phyloP scores from a whole-genome alignment of 35 echinoderm and acorn worm genomes.

The Hemicentrotus pulcherrimus region DNA sequence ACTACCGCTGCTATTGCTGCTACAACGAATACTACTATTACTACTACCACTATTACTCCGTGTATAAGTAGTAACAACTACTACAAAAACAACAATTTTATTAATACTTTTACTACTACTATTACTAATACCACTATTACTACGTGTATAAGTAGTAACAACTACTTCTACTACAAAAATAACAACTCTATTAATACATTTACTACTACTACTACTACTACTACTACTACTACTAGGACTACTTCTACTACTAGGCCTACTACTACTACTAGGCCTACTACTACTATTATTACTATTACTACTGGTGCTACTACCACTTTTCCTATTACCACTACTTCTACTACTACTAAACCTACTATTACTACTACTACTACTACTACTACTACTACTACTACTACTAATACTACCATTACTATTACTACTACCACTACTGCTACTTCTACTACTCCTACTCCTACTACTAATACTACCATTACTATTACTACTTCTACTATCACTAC shows the following conservation, averaged over 20 bases:
- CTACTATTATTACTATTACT: too few relatives aligned
- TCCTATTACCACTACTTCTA: not conserved
- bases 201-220: not conserved
- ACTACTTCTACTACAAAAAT: not conserved
- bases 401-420: not conserved
- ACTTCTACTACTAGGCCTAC: not conserved
- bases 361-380: too few relatives aligned
- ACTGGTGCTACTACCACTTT: too few relatives aligned
- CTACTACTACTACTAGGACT: not conserved
- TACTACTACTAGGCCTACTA: not conserved
- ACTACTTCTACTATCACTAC: not conserved
- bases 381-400: not conserved
- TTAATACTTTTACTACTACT: not conserved
- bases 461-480: not conserved
- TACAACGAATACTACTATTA: not conserved
- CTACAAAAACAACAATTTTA: too few relatives aligned
- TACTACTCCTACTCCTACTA: not conserved
- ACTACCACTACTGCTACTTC: not conserved
- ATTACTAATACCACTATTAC: not conserved
- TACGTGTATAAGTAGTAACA: not conserved
- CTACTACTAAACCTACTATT: not conserved
- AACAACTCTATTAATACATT: not conserved
- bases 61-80: too few relatives aligned
- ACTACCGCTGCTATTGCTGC: not conserved
- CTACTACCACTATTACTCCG: not conserved